A percentile compares a stretch with the other conserved stretches of the same genome.
Evolutionary conservation across 2,113 vertebrate genomes (phyloP).

Genomic region (Rhinichthys klamathensis): DNA sequence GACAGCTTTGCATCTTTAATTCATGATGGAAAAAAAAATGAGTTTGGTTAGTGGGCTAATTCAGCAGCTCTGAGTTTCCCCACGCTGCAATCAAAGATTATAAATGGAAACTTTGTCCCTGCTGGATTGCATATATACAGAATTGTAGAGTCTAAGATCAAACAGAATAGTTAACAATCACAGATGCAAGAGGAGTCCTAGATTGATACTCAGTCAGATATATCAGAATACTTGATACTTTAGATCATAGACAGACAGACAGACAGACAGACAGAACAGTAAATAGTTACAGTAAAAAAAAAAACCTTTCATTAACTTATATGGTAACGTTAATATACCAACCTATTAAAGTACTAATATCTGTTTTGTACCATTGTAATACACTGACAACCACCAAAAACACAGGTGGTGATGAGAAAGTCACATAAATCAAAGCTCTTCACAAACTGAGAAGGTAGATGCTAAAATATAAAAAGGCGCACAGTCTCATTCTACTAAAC

Average conservation of each 20-base stretch:
- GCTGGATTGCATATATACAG: background rate
- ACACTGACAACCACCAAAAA: too few species aligned
- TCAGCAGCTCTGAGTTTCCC: constrained; percentile 41
- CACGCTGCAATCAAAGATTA: constrained; percentile 27
- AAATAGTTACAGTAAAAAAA: too few species aligned
- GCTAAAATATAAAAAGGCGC: too few species aligned
- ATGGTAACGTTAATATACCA: too few species aligned
- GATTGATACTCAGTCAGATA: background rate
- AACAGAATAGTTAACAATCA: background rate
- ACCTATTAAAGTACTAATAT: too few species aligned
- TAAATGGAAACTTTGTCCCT: constrained; percentile 5
- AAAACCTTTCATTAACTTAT: too few species aligned
- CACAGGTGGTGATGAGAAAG: too few species aligned
- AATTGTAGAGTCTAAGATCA: background rate
- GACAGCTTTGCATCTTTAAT: constrained; percentile 61
- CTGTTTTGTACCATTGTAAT: too few species aligned
- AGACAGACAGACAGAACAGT: background rate
- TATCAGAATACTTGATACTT: background rate
- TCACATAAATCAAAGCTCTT: too few species aligned
- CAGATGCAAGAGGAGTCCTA: background rate
- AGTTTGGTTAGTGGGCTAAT: constrained; percentile 31
- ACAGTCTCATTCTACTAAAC: too few species aligned
- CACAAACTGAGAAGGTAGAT: too few species aligned
- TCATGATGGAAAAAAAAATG: constrained; percentile 53
- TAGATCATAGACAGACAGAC: background rate